Base-by-base conservation (phyloP, 1,140 invertebrate species). In the Plectrocnemia conspersa region DNA sequence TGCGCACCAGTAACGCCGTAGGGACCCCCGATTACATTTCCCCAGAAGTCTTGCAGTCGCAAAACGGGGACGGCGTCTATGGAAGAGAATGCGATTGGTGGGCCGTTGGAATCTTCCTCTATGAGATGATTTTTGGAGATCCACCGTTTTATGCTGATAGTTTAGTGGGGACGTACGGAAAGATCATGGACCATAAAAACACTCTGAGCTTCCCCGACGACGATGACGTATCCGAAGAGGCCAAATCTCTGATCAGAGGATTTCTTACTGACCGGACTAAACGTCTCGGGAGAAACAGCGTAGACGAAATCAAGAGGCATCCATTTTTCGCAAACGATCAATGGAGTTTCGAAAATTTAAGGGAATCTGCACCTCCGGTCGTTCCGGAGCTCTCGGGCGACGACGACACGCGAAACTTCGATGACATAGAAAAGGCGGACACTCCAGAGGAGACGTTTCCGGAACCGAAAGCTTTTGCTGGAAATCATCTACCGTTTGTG, bases 1-100 rank as follows among this genome's bases (percentile, higher is more conserved):
- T 99, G 11, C 80, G 90, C 56, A 97, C 93, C 18, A 95, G 97
- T 67, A 97, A 95, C 59, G 97, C 97, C 19, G 96, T 99, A 3
- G 97, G 97, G 23, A 99, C 97, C 15, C 97, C 97, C 15, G 95
- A 98, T 75, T 99, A 99, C 66, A 99, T 99, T 64, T 97, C 94
- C 32, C 97, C 97, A 0, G 97, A 99, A 76, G 95, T 99, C 10
- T 77, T 99, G 46, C 90, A 96, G 68, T 97, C 94, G 4, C 95
- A 99, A 73, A 93, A 94, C 66, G 89, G 91, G n/a, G 90, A 95
- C 67, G 93, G 94, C 40, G 86, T 90, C 23, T 93, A 93, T 70
- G 95, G 96, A 0, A 76, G 91, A 27, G 96, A 99, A 73, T 98
- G 97, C 74, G 97, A 99, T 76, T 99, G 93, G 93, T 99, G 97